Conservation (phyloP, 2,113 vertebrate genomes). For the Promerops cafer region DNA sequence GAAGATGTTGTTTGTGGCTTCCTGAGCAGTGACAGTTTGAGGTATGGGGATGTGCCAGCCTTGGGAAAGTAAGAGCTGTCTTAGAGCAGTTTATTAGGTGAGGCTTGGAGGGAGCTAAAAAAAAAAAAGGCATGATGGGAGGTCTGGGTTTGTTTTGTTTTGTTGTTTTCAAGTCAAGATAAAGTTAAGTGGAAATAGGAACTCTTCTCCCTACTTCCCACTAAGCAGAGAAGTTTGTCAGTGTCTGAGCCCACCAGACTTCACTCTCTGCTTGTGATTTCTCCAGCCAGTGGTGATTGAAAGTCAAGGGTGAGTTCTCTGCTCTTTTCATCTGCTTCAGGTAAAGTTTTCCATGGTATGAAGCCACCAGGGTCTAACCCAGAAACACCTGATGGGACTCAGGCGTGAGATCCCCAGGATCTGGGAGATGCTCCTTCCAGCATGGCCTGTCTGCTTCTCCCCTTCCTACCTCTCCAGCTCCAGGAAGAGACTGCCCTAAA, state of each 20-base stretch:
- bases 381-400: not conserved
- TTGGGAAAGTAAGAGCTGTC: not conserved
- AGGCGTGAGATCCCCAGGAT: not conserved
- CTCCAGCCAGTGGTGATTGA: not conserved
- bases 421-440: not conserved
- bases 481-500: not conserved
- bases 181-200: not conserved
- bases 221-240: not conserved
- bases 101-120: not conserved
- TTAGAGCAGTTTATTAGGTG: not conserved
- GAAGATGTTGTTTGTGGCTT: not conserved
- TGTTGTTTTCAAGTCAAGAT: not conserved
- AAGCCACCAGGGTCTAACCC: not conserved
- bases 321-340: not conserved
- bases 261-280: not conserved
- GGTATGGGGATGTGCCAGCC: not conserved
- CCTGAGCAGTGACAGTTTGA: not conserved
- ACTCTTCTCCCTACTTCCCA: not conserved
- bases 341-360: not conserved
- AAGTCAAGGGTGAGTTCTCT: not conserved
- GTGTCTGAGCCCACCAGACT: not conserved
- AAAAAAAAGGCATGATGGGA: rapidly evolving
- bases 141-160: not conserved
- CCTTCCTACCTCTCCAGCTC: not conserved
- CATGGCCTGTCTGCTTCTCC: not conserved